Conservation (phyloP, 2,113 vertebrate species). For the Carettochelys insculpta region DNA sequence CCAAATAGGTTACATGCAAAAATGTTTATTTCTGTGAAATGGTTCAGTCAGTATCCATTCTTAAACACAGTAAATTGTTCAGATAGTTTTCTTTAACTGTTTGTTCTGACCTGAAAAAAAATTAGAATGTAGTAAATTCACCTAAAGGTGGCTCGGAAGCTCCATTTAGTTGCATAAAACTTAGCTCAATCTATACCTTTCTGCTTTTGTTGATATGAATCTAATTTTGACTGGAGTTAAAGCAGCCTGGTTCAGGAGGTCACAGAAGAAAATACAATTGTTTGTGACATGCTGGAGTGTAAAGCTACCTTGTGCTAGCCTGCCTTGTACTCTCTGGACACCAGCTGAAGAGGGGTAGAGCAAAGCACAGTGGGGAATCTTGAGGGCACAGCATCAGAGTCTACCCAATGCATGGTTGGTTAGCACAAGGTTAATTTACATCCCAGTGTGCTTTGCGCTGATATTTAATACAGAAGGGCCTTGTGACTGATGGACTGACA, state of each 20-base stretch:
- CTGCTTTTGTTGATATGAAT: not conserved
- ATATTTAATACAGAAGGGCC: not conserved
- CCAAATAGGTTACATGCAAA: not conserved
- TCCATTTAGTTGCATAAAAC: not conserved
- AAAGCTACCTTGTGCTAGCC: not conserved
- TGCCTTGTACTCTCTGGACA: not conserved
- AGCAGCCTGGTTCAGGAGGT: not conserved
- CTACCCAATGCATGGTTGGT: not conserved
- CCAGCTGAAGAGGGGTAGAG: not conserved
- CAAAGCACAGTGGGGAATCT: not conserved
- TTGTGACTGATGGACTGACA: not conserved
- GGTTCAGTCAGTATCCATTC: not conserved
- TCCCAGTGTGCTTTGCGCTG: not conserved
- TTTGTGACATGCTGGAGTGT: not conserved
- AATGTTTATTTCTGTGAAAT: not conserved
- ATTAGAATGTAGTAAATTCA: not conserved
- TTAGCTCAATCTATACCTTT: not conserved
- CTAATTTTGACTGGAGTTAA: not conserved
- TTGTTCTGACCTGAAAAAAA: not conserved
- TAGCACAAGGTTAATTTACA: not conserved
- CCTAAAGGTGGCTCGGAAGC: not conserved
- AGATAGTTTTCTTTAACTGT: not conserved
- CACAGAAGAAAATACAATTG: too few species aligned
- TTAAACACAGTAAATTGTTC: not conserved
- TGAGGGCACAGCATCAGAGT: not conserved